Evolutionary conservation across 2,888 invertebrate genomes (phyloP).

Genomic region (Nomada ferruginata): DNA sequence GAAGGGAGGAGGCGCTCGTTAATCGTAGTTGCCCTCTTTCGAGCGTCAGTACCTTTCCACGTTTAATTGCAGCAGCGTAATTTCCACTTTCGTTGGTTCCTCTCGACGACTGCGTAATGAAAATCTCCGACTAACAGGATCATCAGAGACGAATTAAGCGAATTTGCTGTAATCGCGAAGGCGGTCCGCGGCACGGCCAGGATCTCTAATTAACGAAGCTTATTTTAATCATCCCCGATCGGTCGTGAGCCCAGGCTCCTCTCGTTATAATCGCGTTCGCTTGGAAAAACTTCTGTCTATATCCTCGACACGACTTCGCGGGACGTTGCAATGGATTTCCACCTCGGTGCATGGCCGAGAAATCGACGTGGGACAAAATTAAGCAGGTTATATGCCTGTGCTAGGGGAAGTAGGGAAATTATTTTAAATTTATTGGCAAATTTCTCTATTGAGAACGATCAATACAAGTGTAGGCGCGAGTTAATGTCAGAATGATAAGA

Average conservation of each 20-base stretch:
- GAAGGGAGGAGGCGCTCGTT: slow-evolving; percentile 1
- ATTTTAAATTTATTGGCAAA: slow-evolving; percentile 2
- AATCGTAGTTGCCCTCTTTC: slow-evolving; percentile 23
- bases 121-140: slow-evolving; percentile 53
- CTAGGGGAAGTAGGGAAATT: no score
- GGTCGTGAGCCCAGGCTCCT: slow-evolving; percentile 64
- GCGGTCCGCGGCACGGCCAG: slow-evolving; percentile 28
- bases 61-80: slow-evolving; percentile 49
- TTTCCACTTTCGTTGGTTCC: slow-evolving; percentile 23
- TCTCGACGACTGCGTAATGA: slow-evolving; percentile 32
- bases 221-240: slow-evolving; percentile 78
- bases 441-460: no score
- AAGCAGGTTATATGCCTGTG: neutral
- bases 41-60: slow-evolving; percentile 5
- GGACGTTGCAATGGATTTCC: no score
- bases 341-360: neutral
- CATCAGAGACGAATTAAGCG: slow-evolving; percentile 57
- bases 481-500: slow-evolving; percentile 29
- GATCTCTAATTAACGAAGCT: slow-evolving; percentile 76
- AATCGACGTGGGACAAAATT: neutral
- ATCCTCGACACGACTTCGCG: neutral
- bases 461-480: neutral
- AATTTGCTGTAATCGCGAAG: slow-evolving; percentile 53
- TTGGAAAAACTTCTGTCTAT: slow-evolving; percentile 64
- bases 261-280: slow-evolving; percentile 75